These are phyloP conservation scores for Anabacerthia variegaticeps DNA, from an alignment of 2,797 vertebrate species.

Conservation along the genomic window DNA sequence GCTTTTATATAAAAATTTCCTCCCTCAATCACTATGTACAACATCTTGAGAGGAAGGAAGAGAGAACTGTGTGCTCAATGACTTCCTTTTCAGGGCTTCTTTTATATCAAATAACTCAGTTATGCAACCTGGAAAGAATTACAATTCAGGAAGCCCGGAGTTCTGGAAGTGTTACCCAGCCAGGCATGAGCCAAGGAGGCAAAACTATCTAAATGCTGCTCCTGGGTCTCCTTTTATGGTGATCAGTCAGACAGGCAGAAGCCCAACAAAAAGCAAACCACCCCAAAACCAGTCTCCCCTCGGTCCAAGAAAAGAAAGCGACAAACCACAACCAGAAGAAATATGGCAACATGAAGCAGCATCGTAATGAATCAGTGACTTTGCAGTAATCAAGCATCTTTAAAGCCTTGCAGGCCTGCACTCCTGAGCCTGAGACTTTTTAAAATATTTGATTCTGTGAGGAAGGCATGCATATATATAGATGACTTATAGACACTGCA, in stretches of 20 bases:
- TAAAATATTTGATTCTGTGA: background rate
- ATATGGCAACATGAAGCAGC: background rate
- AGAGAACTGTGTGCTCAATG: background rate
- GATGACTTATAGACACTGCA: background rate
- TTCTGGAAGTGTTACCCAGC: background rate
- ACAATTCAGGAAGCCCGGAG: background rate
- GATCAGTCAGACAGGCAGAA: background rate
- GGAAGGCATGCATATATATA: background rate
- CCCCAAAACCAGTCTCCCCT: background rate
- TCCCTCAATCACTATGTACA: background rate
- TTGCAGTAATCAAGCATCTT: background rate
- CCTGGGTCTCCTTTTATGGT: background rate
- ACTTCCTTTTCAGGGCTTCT: background rate
- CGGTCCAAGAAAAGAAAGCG: background rate
- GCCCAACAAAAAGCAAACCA: background rate
- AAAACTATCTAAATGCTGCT: background rate
- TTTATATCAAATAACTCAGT: background rate
- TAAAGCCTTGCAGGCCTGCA: background rate
- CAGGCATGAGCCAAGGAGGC: background rate
- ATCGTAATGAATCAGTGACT: background rate
- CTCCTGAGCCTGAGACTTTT: background rate
- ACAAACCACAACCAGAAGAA: background rate
- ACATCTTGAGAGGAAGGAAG: background rate
- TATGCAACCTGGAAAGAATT: conserved; percentile 8
- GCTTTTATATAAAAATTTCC: background rate